Base-by-base conservation (phyloP, 2,797 vertebrate genomes). In the Pseudomugil gertrudae region DNA sequence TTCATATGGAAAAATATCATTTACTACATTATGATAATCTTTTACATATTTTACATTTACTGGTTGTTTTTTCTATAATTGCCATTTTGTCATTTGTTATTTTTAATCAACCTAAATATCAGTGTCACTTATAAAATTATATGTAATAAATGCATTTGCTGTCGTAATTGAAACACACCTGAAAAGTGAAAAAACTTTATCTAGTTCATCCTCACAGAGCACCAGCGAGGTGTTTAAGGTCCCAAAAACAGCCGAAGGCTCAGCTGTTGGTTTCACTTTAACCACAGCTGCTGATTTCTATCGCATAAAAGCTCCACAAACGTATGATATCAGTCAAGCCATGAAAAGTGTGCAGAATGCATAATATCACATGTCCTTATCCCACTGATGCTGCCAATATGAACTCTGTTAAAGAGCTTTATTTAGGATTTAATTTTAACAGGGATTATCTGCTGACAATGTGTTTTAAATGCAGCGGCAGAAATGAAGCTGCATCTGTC, bases 401-500 rank as follows among this genome's bases (percentile, higher is more conserved):
- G 55, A 33, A 69, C 55, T 59, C 38, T 51, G 19, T 45, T n/a
- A 27, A 72, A 62, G 30, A 33, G 63, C 33, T 69, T 79, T 36
- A 48, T 53, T 40, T 26, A 9, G 27, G 13, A 38, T 54, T 59
- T 40, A 3, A 27, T 35, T 61, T 54, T 4, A 57, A 51, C 48
- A 50, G 50, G n/a, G 73, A 36, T 72, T 15, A 69, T 54, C 55
- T 38, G 51, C 7, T 59, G 27, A 56, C 43, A 43, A 76, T 57
- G 63, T 78, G 71, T 82, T 79, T 79, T 59, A 65, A 78, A 84
- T 53, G 63, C 66, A 33, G 45, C 69, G 26, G 52, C 63, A 71
- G 48, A 75, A 70, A 59, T 78, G 62, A 84, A 87, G 62, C 73
- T 53, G 45, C 80, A 80, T 81, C 81, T 81, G 76, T 66, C 65